Conservation (phyloP, 2,888 invertebrate species). For the Heterodera filipjevi region DNA sequence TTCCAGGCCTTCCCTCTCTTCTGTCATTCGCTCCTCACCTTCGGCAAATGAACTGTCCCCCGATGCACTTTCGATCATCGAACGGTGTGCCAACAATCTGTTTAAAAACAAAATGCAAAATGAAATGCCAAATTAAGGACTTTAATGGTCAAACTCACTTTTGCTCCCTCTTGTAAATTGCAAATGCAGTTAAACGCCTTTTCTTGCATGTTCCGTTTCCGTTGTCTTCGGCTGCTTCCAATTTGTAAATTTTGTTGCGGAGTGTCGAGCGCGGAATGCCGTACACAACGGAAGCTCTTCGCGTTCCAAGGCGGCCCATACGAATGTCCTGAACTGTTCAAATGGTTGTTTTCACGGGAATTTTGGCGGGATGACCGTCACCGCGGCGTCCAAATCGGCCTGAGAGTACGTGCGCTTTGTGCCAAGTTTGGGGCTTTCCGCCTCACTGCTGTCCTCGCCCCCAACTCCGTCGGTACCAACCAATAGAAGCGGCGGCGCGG, state of each 20-base stretch:
- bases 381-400: constrained; percentile 88
- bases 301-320: constrained; percentile 86
- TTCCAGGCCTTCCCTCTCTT: not conserved
- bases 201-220: constrained; percentile 30
- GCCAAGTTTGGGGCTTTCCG: constrained; percentile 25
- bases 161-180: constrained; percentile 31
- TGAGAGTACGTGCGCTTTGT: constrained; percentile 85
- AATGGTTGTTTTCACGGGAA: not conserved
- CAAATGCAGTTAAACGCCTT: constrained; percentile 33
- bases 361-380: constrained; percentile 71
- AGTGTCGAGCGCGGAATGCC: constrained; percentile 94
- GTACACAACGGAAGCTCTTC: constrained; percentile 90
- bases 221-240: constrained; percentile 42
- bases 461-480: not conserved
- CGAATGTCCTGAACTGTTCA: constrained; percentile 74
- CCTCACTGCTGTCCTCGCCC: constrained; percentile 13
- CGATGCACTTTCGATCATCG: not conserved
- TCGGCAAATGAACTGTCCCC: constrained; percentile 10
- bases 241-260: constrained; percentile 80
- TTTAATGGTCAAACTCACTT: not conserved
- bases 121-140: not conserved
- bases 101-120: too few species aligned
- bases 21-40: not conserved
- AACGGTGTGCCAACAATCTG: not conserved
- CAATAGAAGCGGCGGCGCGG: constrained; percentile 13